Evolutionary conservation across 2,113 vertebrate genomes (phyloP).

Genomic region (Canis aureus): DNA sequence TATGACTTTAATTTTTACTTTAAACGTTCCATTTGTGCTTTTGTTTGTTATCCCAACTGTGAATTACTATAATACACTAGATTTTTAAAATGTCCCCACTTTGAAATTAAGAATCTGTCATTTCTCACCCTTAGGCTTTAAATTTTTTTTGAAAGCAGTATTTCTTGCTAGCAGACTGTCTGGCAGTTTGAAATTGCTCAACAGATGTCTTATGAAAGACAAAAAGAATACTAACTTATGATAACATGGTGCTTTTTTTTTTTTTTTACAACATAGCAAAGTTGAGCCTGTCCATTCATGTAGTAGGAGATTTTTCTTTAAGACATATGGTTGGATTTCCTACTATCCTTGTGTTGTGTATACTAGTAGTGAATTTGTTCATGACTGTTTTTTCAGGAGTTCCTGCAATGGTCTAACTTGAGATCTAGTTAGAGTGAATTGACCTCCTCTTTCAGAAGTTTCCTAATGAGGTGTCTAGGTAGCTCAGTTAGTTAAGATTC

Average conservation of each 20-base stretch:
- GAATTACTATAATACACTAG: neutral
- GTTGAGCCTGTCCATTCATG: neutral
- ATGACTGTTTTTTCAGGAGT: neutral
- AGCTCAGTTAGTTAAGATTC: neutral
- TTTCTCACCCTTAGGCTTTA: neutral
- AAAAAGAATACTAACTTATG: neutral
- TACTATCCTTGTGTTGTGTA: neutral
- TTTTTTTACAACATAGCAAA: neutral
- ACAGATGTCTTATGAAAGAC: neutral
- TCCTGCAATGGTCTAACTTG: neutral
- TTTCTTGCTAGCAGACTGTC: neutral
- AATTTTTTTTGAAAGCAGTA: conserved; percentile 12
- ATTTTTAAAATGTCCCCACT: neutral
- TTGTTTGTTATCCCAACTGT: neutral
- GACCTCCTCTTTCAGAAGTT: neutral
- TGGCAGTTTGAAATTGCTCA: neutral
- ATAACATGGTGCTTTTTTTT: neutral
- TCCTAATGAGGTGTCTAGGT: neutral
- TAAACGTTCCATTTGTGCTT: neutral
- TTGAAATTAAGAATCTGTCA: neutral
- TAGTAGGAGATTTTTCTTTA: neutral
- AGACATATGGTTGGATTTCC: neutral
- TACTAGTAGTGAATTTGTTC: neutral
- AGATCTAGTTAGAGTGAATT: neutral
- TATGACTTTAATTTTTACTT: neutral